Conservation (phyloP, 53 echinoderm and acorn worm genomes). For the Mesocentrotus franciscanus region DNA sequence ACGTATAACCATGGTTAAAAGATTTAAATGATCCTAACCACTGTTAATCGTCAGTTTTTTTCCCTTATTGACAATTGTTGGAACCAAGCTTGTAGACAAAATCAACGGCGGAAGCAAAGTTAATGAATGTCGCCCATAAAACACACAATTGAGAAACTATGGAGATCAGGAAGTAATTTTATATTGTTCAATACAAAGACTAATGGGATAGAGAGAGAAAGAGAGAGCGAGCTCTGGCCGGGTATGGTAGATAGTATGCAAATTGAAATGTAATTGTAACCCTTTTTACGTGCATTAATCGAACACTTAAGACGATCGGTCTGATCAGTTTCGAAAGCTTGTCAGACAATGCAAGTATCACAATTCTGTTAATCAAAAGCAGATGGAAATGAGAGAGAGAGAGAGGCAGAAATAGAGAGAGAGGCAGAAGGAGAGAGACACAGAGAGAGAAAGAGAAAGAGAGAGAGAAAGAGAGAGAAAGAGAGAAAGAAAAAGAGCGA, state of each 20-base stretch:
- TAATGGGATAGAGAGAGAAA: no score
- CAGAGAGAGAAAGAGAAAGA: no score
- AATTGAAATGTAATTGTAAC: neutral
- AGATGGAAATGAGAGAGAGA: neutral
- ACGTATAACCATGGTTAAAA: neutral
- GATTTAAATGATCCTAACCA: no score
- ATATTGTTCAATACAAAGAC: no score
- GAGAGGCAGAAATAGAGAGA: neutral
- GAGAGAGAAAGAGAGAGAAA: no score
- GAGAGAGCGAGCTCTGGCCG: no score
- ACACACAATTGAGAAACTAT: neutral
- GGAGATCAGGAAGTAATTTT: neutral
- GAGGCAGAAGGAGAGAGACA: no score
- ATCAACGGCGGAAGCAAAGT: neutral
- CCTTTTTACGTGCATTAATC: neutral
- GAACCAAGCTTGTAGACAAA: neutral
- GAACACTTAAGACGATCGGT: neutral
- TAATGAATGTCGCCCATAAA: neutral
- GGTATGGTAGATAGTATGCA: no score
- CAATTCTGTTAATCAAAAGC: neutral
- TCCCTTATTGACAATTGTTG: neutral
- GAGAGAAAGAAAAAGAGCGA: no score
- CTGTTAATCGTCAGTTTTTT: no score
- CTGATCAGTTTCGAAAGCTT: neutral
- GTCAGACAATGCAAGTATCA: neutral